phyloP scores from a whole-genome alignment of 2,888 invertebrate species.

The Campaea margaritaria region DNA sequence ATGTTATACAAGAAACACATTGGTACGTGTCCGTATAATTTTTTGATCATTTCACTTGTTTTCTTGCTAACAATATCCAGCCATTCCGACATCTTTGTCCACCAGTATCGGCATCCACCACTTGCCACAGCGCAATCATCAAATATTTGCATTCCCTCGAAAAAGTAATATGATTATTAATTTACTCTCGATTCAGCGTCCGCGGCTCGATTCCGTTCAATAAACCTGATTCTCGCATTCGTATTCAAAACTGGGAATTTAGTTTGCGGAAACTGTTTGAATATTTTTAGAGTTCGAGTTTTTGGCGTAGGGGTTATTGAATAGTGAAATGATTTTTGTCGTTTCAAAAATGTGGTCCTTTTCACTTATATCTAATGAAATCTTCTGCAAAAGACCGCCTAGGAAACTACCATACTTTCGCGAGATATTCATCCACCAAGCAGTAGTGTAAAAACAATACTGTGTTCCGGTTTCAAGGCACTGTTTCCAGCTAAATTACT shows the following conservation, averaged over 20 bases:
- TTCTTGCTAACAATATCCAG: constrained; percentile 7
- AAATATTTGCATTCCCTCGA: constrained; percentile 82
- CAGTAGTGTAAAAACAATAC: too few species aligned
- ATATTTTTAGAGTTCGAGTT: constrained; percentile 20
- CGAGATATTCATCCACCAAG: too few species aligned
- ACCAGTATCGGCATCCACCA: constrained; percentile 58
- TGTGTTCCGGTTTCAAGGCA: too few species aligned
- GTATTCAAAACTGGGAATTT: constrained; percentile 68
- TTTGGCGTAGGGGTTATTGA: constrained; percentile 9
- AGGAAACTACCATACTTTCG: too few species aligned
- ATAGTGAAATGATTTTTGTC: neutral
- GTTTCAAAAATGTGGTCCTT: too few species aligned
- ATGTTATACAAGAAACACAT: too few species aligned
- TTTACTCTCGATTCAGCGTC: constrained; percentile 76
- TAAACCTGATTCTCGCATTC: constrained; percentile 46
- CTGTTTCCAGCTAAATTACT: too few species aligned
- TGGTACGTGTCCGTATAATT: too few species aligned
- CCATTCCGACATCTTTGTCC: neutral
- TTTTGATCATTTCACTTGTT: too few species aligned
- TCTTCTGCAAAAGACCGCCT: too few species aligned
- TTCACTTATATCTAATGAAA: too few species aligned
- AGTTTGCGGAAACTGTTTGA: constrained; percentile 54
- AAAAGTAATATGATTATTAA: constrained; percentile 85
- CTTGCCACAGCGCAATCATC: constrained; percentile 78
- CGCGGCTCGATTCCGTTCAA: constrained; percentile 63